Evolutionary conservation across 2,797 vertebrate species (phyloP), one percentile per base, ranked within the genome.

Genomic region (Bradypus variegatus): DNA sequence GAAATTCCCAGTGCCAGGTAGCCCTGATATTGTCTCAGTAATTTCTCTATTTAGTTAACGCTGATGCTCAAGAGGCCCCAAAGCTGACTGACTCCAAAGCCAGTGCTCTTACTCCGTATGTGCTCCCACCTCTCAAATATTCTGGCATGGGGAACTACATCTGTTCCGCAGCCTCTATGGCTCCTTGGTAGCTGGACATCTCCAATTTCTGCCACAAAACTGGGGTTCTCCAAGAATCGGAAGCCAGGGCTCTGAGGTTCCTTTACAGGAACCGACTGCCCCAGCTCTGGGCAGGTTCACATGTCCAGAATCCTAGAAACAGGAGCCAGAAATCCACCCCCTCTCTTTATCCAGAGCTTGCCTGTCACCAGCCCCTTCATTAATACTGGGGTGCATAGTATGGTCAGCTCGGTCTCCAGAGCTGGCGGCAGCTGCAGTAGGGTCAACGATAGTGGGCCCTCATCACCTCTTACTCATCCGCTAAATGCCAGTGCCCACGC

Each of bases 401-500:
- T 0, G 7, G 60, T 60, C 81, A 67, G 27, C 90, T 25, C 2
- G 1, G 53, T 41, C 84, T 70, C 48, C 45, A 62, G n/a, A 21
- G 45, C 45, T 5, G 10, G 45, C 69, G 27, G 38, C 15, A n/a
- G 65, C 77, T 33, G 31, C 21, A 31, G 70, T 76, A 92, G 84
- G 93, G 77, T 72, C 76, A 84, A 21, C 8, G 3, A 79, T 31
- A 31, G 38, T 8, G 9, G 38, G 6, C 50, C 6, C 53, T 3
- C 1, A 31, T 25, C 13, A 58, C 15, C 70, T 67, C 69, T 62
- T 36, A n/a, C 4, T 45, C 70, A 58, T 33, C 76, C 16, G 8
- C 76, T 41, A 23, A 70, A n/a, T 0, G 8, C n/a, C 36, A 0
- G 5, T 1, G 41, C 41, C 58, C 33, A 14, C 0, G 3, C 3